Base-by-base conservation (phyloP, 2,888 invertebrate genomes). In the Drosophila koepferae region DNA sequence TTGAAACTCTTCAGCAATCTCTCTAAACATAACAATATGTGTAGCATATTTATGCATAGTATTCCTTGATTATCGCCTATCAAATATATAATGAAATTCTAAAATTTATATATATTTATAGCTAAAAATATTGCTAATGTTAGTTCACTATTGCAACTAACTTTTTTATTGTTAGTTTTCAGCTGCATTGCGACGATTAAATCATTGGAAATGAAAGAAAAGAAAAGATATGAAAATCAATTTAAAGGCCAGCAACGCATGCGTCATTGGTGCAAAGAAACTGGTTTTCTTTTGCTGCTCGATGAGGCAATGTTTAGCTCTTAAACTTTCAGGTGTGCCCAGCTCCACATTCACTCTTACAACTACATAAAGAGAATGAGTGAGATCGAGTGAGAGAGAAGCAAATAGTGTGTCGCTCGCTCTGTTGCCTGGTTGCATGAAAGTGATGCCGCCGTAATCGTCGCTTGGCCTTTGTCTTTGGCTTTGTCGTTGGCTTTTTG, bases 281-380 rank as follows among this genome's bases (percentile, higher is more conserved):
- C 85, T 74, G 79, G 85, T 85, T 78, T 34, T 78, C 44, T 59
- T 34, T 61, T 23, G 53, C 58, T 40, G 72, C 34, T 3, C 72
- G 70, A 88, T 90, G 85, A 75, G 83, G 80, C 89, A 90, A 90
- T 90, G 90, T 71, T 72, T 73, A 2, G 90, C 90, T 90, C 89
- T 72, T 83, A 73, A 88, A 83, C 77, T 86, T 90, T 84, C 81
- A 82, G 71, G 71, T 65, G 86, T 75, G 79, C 72, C 67, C 51
- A 77, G 77, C 76, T 58, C 31, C 60, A 49, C 41, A 70, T 40
- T 56, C 60, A 58, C 51, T 61, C 63, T 58, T 43, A 34, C 62
- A 65, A 59, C 38, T n/a, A 49, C 49, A 59, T 10, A 56, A 6
- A 43, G 23, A 36, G 9, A 46, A 12, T 23, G 28, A 20, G 5